Base-by-base conservation (phyloP, 2,888 invertebrate species). In the Amphipoea oculea region DNA sequence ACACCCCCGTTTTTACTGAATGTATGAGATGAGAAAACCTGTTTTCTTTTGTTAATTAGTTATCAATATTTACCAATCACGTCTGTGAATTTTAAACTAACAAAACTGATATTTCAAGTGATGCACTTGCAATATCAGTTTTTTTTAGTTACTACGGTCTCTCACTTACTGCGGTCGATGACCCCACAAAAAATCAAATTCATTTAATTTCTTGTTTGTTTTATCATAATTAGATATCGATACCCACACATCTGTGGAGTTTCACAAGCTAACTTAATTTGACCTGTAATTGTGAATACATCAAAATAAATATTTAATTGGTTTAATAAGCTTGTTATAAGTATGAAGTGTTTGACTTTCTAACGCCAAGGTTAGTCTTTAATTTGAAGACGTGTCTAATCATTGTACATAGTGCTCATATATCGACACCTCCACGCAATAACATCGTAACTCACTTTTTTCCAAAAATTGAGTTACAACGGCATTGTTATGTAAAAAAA, bases 321-420 rank as follows among this genome's bases (percentile, higher is more conserved):
- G n/a, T n/a, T n/a, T n/a, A n/a, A n/a, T n/a, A n/a, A n/a, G n/a
- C n/a, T 69, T 11, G 17, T 82, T 73, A 40, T 54, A 60, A 40
- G 29, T 66, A 62, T 66, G 0, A 68, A 40, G 14, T 57, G 60
- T 72, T 23, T 65, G 40, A 62, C 86, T 88, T 88, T 88, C 88
- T 69, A 89, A 84, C 36, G n/a, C 40, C 89, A 88, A 89, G 89
- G 89, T 73, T 82, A n/a, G 66, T 79, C n/a, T 36, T 73, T 78
- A 54, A 82, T 79, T 83, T 79, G 4, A 67, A 60, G 40, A n/a
- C n/a, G n/a, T 54, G 11, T 66, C 9, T 54, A 67, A 20, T 51
- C 29, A 51, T 42, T 63, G 1, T 36, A 12, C 48, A 84, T 14
- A 36, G 14, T 63, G 17, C 60, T 70, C 40, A 36, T 20, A 40